phyloP scores from a whole-genome alignment of 2,113 vertebrate species.

The Prochilodus magdalenae region DNA sequence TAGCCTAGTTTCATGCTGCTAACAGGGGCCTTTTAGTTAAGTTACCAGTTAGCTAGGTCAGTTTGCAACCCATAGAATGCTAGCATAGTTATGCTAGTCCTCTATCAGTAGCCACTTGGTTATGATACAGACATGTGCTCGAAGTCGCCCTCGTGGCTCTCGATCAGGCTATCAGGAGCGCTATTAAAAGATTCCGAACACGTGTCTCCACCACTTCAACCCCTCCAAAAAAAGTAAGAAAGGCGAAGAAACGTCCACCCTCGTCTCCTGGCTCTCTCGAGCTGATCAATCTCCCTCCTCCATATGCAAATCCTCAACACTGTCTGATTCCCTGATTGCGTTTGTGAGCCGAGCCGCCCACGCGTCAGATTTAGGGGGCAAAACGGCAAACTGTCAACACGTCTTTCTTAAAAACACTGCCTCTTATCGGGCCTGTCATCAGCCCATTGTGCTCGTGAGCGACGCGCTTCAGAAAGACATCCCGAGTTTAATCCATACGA shows the following conservation, averaged over 20 bases:
- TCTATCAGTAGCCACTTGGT: no score
- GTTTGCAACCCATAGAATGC: no score
- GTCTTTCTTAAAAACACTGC: conserved; percentile 41
- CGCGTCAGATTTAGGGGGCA: conserved; percentile 50
- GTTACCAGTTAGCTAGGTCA: no score
- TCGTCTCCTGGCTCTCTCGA: conserved; percentile 15
- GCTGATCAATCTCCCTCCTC: conserved; percentile 40
- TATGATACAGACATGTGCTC: no score
- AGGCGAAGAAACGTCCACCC: not conserved
- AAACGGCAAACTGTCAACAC: conserved; percentile 54
- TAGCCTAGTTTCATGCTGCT: no score
- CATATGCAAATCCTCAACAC: conserved; percentile 43
- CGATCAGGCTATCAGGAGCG: not conserved
- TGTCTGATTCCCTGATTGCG: conserved; percentile 39
- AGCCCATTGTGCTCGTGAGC: conserved; percentile 56
- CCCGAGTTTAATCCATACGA: conserved; percentile 48
- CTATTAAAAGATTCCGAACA: conserved; percentile 1
- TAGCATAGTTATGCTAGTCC: no score
- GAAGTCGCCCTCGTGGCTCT: not conserved
- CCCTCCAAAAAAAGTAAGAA: not conserved
- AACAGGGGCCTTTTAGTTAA: no score
- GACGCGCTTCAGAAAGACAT: conserved; percentile 36
- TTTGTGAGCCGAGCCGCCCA: conserved; percentile 44
- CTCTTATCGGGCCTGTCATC: conserved; percentile 58
- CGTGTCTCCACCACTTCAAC: not conserved